Evolutionary conservation across 2,113 vertebrate species (phyloP).

Genomic region (Actinemys pallida): DNA sequence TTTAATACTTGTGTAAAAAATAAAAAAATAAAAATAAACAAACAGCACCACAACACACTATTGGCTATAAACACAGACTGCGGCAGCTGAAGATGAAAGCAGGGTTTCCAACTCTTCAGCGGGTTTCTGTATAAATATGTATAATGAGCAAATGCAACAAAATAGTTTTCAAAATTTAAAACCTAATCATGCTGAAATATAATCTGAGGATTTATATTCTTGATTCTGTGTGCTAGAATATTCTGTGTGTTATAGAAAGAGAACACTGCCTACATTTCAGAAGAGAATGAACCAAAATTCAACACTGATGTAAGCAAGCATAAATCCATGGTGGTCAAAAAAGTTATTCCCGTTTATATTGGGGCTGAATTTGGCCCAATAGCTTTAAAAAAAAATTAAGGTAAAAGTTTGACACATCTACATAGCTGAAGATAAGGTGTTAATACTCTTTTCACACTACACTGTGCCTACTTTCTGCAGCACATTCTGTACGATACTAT

Average conservation of each 20-base stretch:
- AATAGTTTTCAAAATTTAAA: constrained; percentile 25
- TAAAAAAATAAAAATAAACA: constrained; percentile 51
- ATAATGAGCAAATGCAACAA: constrained; percentile 39
- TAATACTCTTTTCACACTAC: background rate
- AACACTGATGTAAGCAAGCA: background rate
- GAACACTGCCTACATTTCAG: background rate
- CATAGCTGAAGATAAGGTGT: background rate
- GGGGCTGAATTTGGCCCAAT: background rate
- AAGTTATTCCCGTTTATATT: background rate
- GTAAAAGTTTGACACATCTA: background rate
- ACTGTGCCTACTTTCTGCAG: background rate
- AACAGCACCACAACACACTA: constrained; percentile 45
- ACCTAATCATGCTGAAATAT: constrained; percentile 43
- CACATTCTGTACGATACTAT: background rate
- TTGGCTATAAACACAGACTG: background rate
- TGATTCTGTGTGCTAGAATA: background rate
- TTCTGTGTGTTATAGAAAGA: background rate
- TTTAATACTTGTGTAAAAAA: constrained; percentile 86
- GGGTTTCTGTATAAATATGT: constrained; percentile 56
- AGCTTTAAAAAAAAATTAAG: background rate
- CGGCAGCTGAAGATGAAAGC: constrained; percentile 22
- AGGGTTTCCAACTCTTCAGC: constrained; percentile 42
- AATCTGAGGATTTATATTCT: constrained; percentile 31
- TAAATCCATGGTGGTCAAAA: background rate
- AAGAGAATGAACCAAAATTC: background rate